These are phyloP conservation scores for Pagrus major DNA, from an alignment of 2,113 vertebrate genomes.

Conservation along the genomic window DNA sequence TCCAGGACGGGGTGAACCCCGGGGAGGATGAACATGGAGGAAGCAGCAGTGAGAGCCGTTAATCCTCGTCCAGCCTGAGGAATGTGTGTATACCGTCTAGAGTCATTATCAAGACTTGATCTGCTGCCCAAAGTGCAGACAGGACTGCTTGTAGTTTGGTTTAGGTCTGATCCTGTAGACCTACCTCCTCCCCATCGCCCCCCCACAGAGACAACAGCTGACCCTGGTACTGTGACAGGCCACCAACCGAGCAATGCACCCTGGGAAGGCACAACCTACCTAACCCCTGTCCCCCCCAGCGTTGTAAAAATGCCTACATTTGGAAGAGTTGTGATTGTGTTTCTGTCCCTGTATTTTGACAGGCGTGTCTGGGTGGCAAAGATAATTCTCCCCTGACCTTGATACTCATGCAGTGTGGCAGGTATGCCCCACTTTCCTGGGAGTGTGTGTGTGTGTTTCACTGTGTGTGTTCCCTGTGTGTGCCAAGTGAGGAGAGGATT, in stretches of 20 bases:
- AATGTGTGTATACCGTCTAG: conserved; percentile 36
- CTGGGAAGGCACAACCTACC: conserved; percentile 54
- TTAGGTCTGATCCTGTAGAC: conserved; percentile 32
- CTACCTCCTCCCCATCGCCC: conserved; percentile 7
- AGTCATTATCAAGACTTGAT: conserved; percentile 32
- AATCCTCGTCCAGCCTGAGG: conserved; percentile 38
- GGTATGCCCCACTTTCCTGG: conserved; percentile 44
- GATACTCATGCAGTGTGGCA: conserved; percentile 54
- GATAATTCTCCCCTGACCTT: conserved; percentile 60
- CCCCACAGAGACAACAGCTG: conserved; percentile 71
- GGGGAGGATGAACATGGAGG: conserved; percentile 22
- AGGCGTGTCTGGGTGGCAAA: conserved; percentile 52
- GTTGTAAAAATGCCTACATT: conserved; percentile 80
- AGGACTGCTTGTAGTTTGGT: conserved; percentile 44
- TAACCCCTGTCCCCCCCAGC: conserved; percentile 45
- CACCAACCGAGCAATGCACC: conserved; percentile 70
- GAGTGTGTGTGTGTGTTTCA: conserved; percentile 26
- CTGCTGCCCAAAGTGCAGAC: conserved; percentile 23
- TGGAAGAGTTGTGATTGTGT: conserved; percentile 67
- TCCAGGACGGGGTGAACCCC: conserved; percentile 26
- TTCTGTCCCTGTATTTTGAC: conserved; percentile 69
- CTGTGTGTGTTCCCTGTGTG: conserved; percentile 42
- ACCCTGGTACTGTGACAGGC: conserved; percentile 56
- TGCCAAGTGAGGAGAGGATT: conserved; percentile 42
- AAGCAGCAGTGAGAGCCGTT: conserved; percentile 23